These are phyloP conservation scores for Ochropacha duplaris DNA, from an alignment of 2,888 invertebrate species.

Conservation along the genomic window DNA sequence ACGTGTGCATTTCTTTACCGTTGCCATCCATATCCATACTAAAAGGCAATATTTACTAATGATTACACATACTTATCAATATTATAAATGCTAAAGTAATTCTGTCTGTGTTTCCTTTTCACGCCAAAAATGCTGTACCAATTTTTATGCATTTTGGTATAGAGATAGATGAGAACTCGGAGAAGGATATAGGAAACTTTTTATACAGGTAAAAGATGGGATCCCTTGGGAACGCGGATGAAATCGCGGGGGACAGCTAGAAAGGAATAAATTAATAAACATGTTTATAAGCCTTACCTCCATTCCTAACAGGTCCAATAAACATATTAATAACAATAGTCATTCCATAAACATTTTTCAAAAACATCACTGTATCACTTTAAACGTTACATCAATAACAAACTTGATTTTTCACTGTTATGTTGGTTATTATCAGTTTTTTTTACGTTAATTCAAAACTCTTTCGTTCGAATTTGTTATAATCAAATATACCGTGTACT, in stretches of 20 bases:
- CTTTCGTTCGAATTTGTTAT: not conserved
- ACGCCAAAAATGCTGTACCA: no score
- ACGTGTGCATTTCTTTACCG: not conserved
- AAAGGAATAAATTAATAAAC: not conserved
- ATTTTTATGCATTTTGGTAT: no score
- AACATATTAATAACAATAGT: conserved; percentile 51
- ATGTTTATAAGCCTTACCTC: conserved; percentile 45
- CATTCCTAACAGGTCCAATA: conserved; percentile 60
- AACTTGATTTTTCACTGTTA: not conserved
- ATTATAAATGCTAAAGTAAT: no score
- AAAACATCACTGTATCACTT: conserved; percentile 58
- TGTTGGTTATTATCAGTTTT: no score
- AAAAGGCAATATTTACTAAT: no score
- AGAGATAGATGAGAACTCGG: no score
- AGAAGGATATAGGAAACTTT: no score
- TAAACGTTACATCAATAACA: conserved; percentile 9
- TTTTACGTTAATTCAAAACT: not conserved
- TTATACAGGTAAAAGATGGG: no score
- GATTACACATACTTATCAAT: no score
- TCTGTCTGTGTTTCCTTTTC: no score
- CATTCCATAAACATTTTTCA: conserved; percentile 51
- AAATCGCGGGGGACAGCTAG: no score
- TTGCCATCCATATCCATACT: not conserved
- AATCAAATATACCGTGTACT: not conserved
- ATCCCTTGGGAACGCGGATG: no score